Percentiles rank a stretch among this genome's conserved stretches.
phyloP scores from a whole-genome alignment of 2,797 vertebrate genomes.

The Sardinella longiceps region DNA sequence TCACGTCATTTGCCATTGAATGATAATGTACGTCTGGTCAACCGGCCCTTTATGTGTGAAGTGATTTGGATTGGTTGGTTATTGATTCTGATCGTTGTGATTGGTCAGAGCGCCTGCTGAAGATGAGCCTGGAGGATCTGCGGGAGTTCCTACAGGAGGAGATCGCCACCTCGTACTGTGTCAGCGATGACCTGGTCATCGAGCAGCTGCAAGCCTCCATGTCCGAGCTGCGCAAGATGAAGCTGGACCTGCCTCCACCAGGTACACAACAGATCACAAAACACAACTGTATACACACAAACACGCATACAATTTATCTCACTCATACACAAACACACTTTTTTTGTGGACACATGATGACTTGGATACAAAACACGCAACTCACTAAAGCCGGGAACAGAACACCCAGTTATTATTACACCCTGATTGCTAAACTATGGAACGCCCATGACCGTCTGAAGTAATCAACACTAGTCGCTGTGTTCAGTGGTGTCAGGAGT shows the following conservation, averaged over 20 bases:
- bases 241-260: constrained; percentile 81
- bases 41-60: not conserved
- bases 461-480: too few species aligned
- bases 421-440: too few species aligned
- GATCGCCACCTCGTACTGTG: constrained; percentile 73
- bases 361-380: too few species aligned
- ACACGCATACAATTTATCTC: not conserved
- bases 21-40: too few species aligned
- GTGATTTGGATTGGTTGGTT: not conserved
- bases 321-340: too few species aligned
- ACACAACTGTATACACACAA: not conserved
- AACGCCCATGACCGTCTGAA: too few species aligned
- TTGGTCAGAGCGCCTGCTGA: constrained; percentile 78
- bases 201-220: constrained; percentile 80
- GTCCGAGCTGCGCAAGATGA: constrained; percentile 80
- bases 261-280: constrained; percentile 70
- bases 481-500: too few species aligned
- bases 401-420: too few species aligned
- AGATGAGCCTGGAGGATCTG: constrained; percentile 81
- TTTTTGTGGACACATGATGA: too few species aligned
- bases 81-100: not conserved
- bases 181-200: constrained; percentile 77
- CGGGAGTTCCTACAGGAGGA: constrained; percentile 85
- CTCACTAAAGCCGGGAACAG: too few species aligned
- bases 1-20: too few species aligned